Conservation (phyloP, 2,797 vertebrate genomes). For the Gephyroberyx darwinii region DNA sequence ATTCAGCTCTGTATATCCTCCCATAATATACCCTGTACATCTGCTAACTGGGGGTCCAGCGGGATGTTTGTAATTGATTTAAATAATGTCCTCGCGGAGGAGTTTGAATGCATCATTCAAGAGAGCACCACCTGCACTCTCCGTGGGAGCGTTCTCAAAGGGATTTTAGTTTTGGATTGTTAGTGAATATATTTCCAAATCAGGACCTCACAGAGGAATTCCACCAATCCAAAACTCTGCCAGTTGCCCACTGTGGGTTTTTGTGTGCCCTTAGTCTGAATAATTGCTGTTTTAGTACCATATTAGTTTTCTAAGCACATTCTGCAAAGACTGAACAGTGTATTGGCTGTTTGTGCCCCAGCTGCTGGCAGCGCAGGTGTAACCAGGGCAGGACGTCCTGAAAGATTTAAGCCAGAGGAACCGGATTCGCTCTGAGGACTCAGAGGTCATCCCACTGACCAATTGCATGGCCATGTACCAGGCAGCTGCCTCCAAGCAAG, state of each 20-base stretch:
- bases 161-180: neutral
- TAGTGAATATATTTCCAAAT: conserved; percentile 7
- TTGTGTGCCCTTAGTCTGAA: conserved; percentile 3
- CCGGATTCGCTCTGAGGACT: conserved; percentile 75
- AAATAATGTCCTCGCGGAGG: conserved; percentile 34
- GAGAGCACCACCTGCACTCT: conserved; percentile 15
- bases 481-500: conserved; percentile 84
- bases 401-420: conserved; percentile 75
- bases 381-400: conserved; percentile 76
- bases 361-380: conserved; percentile 78
- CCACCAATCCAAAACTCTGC: neutral
- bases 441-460: conserved; percentile 82
- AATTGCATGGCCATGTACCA: conserved; percentile 91
- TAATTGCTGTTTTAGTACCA: neutral
- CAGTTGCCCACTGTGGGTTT: conserved; percentile 19
- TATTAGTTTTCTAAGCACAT: no score
- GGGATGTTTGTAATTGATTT: conserved; percentile 55
- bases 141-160: neutral
- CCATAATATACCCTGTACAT: conserved; percentile 3
- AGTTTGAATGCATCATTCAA: conserved; percentile 33
- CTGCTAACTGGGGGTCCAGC: conserved; percentile 47
- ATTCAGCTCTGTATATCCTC: conserved; percentile 31
- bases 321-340: conserved; percentile 17
- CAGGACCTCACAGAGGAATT: neutral
- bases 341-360: conserved; percentile 63